Evolutionary conservation across 1,140 invertebrate genomes (phyloP).

Genomic region (Heliothis virescens): DNA sequence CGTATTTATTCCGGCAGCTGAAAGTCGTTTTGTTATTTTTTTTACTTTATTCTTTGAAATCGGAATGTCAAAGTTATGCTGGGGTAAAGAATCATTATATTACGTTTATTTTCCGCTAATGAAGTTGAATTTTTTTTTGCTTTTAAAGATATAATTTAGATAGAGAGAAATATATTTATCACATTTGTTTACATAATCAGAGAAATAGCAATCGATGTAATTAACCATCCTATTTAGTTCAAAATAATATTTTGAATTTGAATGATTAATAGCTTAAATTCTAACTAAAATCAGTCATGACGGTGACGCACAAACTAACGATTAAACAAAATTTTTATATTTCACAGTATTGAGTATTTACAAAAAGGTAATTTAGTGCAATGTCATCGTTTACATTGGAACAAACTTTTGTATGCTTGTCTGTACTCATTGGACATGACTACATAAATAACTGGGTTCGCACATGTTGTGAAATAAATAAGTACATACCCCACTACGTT

Average conservation of each 20-base stretch:
- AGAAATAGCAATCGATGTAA: not conserved
- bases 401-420: slow-evolving; percentile 92
- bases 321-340: not conserved
- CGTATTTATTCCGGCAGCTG: slow-evolving; percentile 17
- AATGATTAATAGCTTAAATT: not conserved
- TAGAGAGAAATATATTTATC: not conserved
- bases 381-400: slow-evolving; percentile 87
- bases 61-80: slow-evolving; percentile 5
- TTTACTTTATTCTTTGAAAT: not conserved
- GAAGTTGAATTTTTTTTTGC: not conserved
- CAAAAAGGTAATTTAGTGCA: not conserved
- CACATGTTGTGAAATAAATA: slow-evolving; percentile 93
- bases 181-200: not conserved
- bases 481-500: slow-evolving; percentile 92
- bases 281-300: not conserved
- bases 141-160: not conserved
- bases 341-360: slow-evolving; percentile 30
- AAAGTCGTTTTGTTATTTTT: not conserved
- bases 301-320: not conserved
- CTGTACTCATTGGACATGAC: slow-evolving; percentile 95
- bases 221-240: not conserved
- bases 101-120: no score
- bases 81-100: no score
- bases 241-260: not conserved
- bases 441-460: slow-evolving; percentile 95